Conservation (phyloP, 1,140 invertebrate species). For the Leptinotarsa lineolata region DNA sequence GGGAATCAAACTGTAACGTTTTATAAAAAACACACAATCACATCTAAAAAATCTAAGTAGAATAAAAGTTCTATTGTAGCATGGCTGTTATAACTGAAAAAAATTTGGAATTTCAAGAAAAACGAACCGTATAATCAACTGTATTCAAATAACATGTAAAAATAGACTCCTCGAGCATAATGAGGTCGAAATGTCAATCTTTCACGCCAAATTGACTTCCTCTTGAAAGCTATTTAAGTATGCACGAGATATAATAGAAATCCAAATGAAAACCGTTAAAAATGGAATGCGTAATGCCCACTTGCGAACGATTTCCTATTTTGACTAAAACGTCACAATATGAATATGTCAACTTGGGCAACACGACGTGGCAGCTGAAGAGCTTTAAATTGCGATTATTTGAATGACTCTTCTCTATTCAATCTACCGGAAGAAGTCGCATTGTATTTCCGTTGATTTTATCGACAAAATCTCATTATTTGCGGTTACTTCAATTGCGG, state of each 20-base stretch:
- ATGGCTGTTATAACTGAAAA: background rate
- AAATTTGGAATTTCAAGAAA: background rate
- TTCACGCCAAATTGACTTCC: constrained; percentile 27
- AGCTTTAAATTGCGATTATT: constrained; percentile 27
- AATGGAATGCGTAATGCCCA: constrained; percentile 21
- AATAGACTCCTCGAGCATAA: constrained; percentile 24
- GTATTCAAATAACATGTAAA: constrained; percentile 28
- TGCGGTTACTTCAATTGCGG: constrained; percentile 16
- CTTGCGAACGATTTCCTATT: constrained; percentile 25
- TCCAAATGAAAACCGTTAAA: constrained; percentile 25
- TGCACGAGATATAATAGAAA: constrained; percentile 22
- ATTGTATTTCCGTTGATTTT: constrained; percentile 25
- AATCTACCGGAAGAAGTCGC: constrained; percentile 22
- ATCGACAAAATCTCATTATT: constrained; percentile 21
- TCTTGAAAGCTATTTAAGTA: constrained; percentile 19
- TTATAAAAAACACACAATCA: background rate
- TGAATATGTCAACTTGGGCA: constrained; percentile 28
- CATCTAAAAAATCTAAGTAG: background rate
- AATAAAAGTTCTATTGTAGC: background rate
- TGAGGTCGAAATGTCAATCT: constrained; percentile 28
- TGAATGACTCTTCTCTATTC: constrained; percentile 24
- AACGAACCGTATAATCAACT: constrained; percentile 24
- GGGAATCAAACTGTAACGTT: no score
- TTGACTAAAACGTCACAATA: constrained; percentile 27
- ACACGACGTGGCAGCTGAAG: constrained; percentile 16